phyloP scores from a whole-genome alignment of 1,140 invertebrate genomes.

The Aphidius ervi region DNA sequence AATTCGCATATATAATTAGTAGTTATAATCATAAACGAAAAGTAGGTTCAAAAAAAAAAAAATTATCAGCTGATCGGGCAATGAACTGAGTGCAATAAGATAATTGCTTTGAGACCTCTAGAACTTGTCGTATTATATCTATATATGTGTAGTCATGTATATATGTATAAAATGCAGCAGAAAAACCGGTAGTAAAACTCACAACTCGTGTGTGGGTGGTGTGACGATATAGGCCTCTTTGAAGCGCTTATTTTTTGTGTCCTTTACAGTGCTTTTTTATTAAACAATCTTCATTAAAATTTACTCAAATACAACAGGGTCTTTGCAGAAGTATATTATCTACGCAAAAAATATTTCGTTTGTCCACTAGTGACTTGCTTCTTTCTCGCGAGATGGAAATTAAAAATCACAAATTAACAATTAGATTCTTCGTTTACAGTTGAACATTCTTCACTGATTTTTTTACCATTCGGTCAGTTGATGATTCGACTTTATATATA shows the following conservation, averaged over 20 bases:
- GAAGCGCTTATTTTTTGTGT: constrained; percentile 1
- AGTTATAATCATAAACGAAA: too few relatives aligned
- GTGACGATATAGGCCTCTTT: constrained; percentile 13
- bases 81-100: background rate
- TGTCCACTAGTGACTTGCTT: too few relatives aligned
- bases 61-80: too few relatives aligned
- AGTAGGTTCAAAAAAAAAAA: too few relatives aligned
- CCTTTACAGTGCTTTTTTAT: background rate
- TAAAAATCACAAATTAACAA: background rate
- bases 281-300: background rate
- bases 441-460: too few relatives aligned
- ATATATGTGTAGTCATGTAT: background rate
- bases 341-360: too few relatives aligned
- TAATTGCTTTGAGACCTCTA: background rate
- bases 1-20: too few relatives aligned
- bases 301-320: too few relatives aligned
- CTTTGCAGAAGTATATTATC: too few relatives aligned
- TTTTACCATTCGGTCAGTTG: too few relatives aligned
- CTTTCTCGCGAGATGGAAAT: background rate
- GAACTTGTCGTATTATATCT: background rate
- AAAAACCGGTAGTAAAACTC: constrained; percentile 28
- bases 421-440: too few relatives aligned
- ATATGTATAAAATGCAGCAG: constrained; percentile 24
- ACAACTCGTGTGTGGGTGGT: constrained; percentile 22
- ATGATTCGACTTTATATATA: too few relatives aligned